Evolutionary conservation across 1,140 invertebrate species (phyloP).

Genomic region (Lordiphosa collinella): DNA sequence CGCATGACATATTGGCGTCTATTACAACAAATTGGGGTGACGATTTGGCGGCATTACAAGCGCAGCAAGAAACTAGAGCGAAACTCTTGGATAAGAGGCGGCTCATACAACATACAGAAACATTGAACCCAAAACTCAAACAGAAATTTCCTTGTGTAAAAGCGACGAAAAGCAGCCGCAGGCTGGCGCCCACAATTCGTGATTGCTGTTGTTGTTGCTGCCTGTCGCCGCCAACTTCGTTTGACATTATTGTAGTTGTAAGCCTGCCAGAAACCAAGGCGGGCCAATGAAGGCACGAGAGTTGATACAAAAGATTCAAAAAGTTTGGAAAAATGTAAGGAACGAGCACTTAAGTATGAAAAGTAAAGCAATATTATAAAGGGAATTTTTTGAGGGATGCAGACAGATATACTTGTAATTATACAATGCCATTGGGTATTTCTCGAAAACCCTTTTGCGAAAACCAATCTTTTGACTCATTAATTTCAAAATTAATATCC

Average conservation of each 20-base stretch:
- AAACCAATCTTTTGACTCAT: too few species aligned
- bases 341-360: too few species aligned
- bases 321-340: neutral
- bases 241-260: constrained; percentile 63
- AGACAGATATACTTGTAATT: too few species aligned
- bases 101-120: constrained; percentile 22
- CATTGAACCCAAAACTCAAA: constrained; percentile 57
- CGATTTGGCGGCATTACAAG: constrained; percentile 55
- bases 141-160: constrained; percentile 14
- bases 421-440: too few species aligned
- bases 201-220: constrained; percentile 13
- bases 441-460: too few species aligned
- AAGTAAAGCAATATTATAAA: too few species aligned
- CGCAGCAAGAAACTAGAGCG: constrained; percentile 35
- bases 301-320: neutral
- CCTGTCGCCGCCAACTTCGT: constrained; percentile 44
- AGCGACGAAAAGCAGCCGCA: neutral
- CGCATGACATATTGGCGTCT: constrained; percentile 75
- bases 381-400: too few species aligned
- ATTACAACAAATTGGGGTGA: constrained; percentile 75
- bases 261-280: constrained; percentile 35
- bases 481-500: too few species aligned
- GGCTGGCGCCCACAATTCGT: constrained; percentile 18
- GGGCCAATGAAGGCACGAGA: constrained; percentile 18
- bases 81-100: constrained; percentile 46